Conservation (phyloP, 2,113 vertebrate species). For the Platichthys stellatus region DNA sequence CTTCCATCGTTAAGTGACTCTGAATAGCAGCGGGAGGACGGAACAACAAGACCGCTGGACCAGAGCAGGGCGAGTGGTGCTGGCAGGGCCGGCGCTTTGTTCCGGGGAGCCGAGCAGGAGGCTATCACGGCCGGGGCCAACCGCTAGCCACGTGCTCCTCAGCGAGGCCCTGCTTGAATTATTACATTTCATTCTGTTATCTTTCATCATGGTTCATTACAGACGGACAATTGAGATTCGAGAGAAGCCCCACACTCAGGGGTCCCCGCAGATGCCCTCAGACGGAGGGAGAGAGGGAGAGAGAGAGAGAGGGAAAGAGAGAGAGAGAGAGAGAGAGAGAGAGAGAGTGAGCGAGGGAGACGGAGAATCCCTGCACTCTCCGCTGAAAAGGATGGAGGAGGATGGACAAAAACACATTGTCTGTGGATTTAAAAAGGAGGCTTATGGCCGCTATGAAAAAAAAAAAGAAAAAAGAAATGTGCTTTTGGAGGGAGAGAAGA, state of each 20-base stretch:
- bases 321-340: slow-evolving; percentile 17
- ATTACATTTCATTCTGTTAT: slow-evolving; percentile 86
- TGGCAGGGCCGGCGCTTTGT: slow-evolving; percentile 63
- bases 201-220: slow-evolving; percentile 86
- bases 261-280: slow-evolving; percentile 62
- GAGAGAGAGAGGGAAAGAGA: slow-evolving; percentile 19
- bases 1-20: slow-evolving; percentile 65
- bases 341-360: slow-evolving; percentile 27
- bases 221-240: slow-evolving; percentile 82
- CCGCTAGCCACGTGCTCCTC: slow-evolving; percentile 74
- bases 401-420: slow-evolving; percentile 89
- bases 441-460: slow-evolving; percentile 84
- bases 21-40: slow-evolving; percentile 66
- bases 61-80: slow-evolving; percentile 60
- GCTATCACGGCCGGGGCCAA: slow-evolving; percentile 65
- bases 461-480: slow-evolving; percentile 71
- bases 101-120: slow-evolving; percentile 65
- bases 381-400: slow-evolving; percentile 77
- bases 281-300: slow-evolving; percentile 5
- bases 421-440: slow-evolving; percentile 87
- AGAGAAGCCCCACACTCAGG: slow-evolving; percentile 74
- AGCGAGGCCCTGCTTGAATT: slow-evolving; percentile 78
- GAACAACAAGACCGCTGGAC: slow-evolving; percentile 64
- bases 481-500: slow-evolving; percentile 82
- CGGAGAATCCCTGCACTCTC: slow-evolving; percentile 71